Conservation (phyloP, 2,113 vertebrate species). For the rat (Rattus norvegicus) region DNA sequence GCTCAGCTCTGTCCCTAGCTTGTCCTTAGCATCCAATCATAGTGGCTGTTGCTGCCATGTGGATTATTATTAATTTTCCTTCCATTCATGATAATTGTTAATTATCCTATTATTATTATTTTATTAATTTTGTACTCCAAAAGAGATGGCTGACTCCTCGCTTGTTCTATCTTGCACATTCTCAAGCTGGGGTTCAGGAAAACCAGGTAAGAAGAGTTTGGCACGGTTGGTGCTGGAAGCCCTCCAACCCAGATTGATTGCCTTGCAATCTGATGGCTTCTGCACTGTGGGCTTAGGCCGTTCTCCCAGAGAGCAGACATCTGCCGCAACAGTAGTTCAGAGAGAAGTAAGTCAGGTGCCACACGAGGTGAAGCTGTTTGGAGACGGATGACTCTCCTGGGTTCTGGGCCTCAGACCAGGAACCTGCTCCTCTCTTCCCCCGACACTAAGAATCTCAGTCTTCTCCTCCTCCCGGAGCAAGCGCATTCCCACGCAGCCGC, state of each 20-base stretch:
- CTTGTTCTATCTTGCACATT: not conserved
- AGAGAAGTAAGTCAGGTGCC: not conserved
- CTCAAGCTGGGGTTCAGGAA: not conserved
- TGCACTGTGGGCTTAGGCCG: not conserved
- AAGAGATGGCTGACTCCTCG: not conserved
- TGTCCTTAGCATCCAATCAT: not conserved
- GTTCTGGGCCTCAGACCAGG: not conserved
- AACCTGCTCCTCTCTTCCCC: not conserved
- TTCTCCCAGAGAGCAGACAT: not conserved
- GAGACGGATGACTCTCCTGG: not conserved
- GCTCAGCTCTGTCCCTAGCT: not conserved
- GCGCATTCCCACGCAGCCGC: not conserved
- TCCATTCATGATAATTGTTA: not conserved
- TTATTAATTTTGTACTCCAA: not conserved
- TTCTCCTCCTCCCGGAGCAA: not conserved
- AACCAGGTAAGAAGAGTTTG: not conserved
- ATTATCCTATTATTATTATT: not conserved
- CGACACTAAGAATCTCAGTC: not conserved
- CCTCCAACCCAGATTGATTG: not conserved
- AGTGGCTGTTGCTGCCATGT: not conserved
- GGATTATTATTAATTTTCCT: not conserved
- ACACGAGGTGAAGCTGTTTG: rapidly evolving
- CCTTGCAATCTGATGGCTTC: not conserved
- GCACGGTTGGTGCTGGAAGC: not conserved
- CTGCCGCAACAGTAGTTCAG: not conserved